Evolutionary conservation across 2,113 vertebrate species (phyloP).

Genomic region (Engystomops pustulosus): DNA sequence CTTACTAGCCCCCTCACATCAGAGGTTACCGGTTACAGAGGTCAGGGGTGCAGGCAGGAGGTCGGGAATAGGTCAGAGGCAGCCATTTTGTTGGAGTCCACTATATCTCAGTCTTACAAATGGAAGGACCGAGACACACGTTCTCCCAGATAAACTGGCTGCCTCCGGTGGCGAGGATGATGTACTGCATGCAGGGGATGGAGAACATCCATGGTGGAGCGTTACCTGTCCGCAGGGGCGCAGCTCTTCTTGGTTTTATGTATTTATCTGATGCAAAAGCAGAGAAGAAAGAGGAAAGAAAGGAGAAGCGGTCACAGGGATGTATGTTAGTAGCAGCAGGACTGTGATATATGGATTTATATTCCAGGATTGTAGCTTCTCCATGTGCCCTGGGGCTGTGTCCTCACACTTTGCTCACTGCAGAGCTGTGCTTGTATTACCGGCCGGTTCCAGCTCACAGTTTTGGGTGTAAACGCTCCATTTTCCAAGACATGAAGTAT

Average conservation of each 20-base stretch:
- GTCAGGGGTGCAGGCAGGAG: background rate
- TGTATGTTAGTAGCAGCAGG: background rate
- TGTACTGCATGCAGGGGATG: background rate
- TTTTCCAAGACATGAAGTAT: background rate
- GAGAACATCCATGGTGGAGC: background rate
- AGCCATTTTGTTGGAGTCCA: background rate
- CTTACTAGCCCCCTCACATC: too few species aligned
- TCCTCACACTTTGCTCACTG: too few species aligned
- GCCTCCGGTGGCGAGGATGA: background rate
- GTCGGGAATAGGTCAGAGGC: background rate
- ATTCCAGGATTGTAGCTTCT: background rate
- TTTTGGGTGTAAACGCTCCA: background rate
- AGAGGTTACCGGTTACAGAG: too few species aligned
- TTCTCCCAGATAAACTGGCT: background rate
- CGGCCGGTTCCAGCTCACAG: too few species aligned
- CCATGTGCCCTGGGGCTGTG: too few species aligned
- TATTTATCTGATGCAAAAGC: constrained; percentile 38
- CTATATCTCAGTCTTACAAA: background rate
- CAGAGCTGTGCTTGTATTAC: background rate
- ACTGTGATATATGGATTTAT: background rate
- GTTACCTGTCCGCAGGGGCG: constrained; percentile 43
- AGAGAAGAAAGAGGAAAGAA: background rate
- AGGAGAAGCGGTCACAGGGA: background rate
- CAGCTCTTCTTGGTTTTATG: background rate
- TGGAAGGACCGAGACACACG: too few species aligned